Base-by-base conservation (phyloP, 2,113 vertebrate species). In the Pseudorasbora parva region DNA sequence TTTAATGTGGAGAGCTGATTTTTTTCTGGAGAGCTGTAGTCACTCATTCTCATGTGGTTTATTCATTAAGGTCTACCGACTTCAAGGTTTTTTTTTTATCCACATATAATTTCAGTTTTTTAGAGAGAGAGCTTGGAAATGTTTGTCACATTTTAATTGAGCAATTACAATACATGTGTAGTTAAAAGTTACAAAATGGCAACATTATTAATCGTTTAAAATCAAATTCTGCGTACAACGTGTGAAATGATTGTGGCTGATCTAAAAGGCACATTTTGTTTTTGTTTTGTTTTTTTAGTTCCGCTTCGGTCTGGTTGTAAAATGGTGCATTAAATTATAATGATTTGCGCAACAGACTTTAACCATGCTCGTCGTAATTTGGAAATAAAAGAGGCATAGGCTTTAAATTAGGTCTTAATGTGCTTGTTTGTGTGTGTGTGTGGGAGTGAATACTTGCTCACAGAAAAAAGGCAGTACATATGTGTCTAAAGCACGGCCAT, bases 321-420 rank as follows among this genome's bases (percentile, higher is more conserved):
- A 81, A 64, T 62, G 41, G 57, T 45, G 57, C 25, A 73, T 80
- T 73, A 30, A 85, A 76, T 84, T 82, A 66, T 69, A 69, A 69
- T 54, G 62, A 69, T 15, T 81, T 81, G 62, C 47, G 19, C 62
- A 81, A 81, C 78, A 15, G 57, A 71, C 64, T 84, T 87, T 66
- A 82, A 84, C 49, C 60, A 45, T 30, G 62, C 76, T 76, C 10
- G 17, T 47, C 62, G 54, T 84, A 78, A 84, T 84, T 84, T 87
- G 49, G 64, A 43, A 84, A 82, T 78, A 78, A 86, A 81, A 77
- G 56, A 78, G 59, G 78, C 64, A 73, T 62, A 41, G 15, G 59
- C 15, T 56, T 3, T 27, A 66, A 54, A 84, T 74, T 25, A 72
- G 69, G 57, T 60, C 64, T 82, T 84, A 80, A 78, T 84, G 47